Conservation (phyloP, 2,888 invertebrate species). For the Hyalella azteca region DNA sequence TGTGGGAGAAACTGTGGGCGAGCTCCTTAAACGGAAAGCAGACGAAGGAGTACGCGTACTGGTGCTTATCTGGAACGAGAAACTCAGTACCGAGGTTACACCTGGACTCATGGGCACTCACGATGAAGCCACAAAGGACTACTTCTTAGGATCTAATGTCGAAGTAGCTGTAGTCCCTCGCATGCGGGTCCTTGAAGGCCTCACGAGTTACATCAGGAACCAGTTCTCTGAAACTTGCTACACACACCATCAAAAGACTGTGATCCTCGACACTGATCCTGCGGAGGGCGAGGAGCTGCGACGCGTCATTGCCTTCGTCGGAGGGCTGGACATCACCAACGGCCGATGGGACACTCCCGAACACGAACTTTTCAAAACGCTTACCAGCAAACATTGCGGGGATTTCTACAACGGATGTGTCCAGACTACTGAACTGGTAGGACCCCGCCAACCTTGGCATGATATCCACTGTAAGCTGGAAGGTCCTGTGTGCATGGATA, state of each 20-base stretch:
- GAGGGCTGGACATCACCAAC: constrained; percentile 59
- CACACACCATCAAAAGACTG: constrained; percentile 59
- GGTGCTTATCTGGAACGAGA: constrained; percentile 58
- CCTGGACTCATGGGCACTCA: constrained; percentile 59
- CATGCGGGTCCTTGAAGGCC: constrained; percentile 41
- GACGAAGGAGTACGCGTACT: constrained; percentile 59
- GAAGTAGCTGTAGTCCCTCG: constrained; percentile 57
- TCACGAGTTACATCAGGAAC: constrained; percentile 49
- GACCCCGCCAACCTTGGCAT: constrained; percentile 59
- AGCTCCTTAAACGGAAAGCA: constrained; percentile 58
- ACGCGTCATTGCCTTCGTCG: constrained; percentile 56
- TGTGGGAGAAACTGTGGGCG: constrained; percentile 53
- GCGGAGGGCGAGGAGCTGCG: constrained; percentile 51
- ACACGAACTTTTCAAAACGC: constrained; percentile 56
- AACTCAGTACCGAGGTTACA: constrained; percentile 56
- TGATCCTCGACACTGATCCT: constrained; percentile 55
- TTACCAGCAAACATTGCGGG: constrained; percentile 50
- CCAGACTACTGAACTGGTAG: constrained; percentile 46
- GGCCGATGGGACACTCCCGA: constrained; percentile 59
- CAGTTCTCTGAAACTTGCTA: constrained; percentile 59
- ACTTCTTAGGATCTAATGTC: constrained; percentile 57
- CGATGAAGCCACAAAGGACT: constrained; percentile 58
- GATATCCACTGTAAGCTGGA: constrained; percentile 57
- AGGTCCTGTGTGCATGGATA: constrained; percentile 55
- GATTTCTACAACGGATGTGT: constrained; percentile 58